phyloP scores from a whole-genome alignment of 2,888 invertebrate species.

The Cynaeus angustus region DNA sequence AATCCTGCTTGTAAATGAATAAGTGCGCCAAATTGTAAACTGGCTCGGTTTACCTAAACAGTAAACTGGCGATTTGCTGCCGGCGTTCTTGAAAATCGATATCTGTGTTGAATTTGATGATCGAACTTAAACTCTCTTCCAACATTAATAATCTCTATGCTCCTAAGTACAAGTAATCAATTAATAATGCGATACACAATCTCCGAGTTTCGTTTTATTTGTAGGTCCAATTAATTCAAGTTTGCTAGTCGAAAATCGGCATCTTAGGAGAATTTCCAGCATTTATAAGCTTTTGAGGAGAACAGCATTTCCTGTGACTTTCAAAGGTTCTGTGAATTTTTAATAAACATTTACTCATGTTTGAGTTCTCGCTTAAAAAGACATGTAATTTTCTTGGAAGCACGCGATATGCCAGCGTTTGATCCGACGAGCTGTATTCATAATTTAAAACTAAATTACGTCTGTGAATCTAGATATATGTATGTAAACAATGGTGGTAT shows the following conservation, averaged over 20 bases:
- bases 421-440: slow-evolving; percentile 36
- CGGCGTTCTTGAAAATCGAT: not conserved
- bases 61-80: not conserved
- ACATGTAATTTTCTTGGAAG: slow-evolving; percentile 39
- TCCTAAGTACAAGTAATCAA: slow-evolving; percentile 11
- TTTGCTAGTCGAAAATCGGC: slow-evolving; percentile 11
- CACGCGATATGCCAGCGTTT: slow-evolving; percentile 41
- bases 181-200: slow-evolving; percentile 22
- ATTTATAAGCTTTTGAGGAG: slow-evolving; percentile 5
- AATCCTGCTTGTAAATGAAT: too few relatives aligned
- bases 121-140: slow-evolving; percentile 17
- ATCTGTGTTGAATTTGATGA: slow-evolving; percentile 8
- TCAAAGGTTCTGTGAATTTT: slow-evolving; percentile 36
- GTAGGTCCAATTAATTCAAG: slow-evolving; percentile 22
- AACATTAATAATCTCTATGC: slow-evolving; percentile 26
- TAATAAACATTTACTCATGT: slow-evolving; percentile 40
- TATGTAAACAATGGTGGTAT: slow-evolving; percentile 38
- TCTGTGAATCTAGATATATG: slow-evolving; percentile 42
- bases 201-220: slow-evolving; percentile 8
- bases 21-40: not conserved
- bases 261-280: slow-evolving; percentile 19
- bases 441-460: slow-evolving; percentile 46
- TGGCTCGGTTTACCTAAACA: not conserved
- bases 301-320: slow-evolving; percentile 28
- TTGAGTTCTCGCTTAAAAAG: slow-evolving; percentile 37